phyloP scores from a whole-genome alignment of 2,888 invertebrate genomes.

The Slavum lentiscoides region DNA sequence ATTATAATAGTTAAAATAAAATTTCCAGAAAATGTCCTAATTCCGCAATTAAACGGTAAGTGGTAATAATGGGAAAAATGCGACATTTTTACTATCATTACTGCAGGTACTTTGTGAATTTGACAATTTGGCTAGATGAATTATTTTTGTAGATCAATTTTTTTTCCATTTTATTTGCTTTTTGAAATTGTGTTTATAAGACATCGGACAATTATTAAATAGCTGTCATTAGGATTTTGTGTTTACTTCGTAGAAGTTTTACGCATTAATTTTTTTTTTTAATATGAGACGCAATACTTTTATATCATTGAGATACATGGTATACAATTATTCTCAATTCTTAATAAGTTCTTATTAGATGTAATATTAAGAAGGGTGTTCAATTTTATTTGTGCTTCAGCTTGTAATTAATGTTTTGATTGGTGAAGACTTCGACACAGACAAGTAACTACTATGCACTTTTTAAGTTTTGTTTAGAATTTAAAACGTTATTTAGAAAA shows the following conservation, averaged over 20 bases:
- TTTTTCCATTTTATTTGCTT: background rate
- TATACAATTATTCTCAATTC: background rate
- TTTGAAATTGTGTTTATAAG: background rate
- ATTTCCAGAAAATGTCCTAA: constrained; percentile 15
- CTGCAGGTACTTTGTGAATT: background rate
- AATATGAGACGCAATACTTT: constrained; percentile 1
- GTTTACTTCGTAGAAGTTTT: background rate
- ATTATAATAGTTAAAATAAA: background rate
- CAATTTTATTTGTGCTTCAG: constrained; percentile 11
- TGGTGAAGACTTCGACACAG: constrained; percentile 22
- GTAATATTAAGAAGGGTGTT: background rate
- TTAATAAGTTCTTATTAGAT: background rate
- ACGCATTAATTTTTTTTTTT: too few relatives aligned
- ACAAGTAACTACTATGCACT: constrained; percentile 17
- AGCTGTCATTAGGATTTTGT: background rate
- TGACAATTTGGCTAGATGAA: background rate
- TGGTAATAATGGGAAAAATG: background rate
- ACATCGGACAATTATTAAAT: background rate
- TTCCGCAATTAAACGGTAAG: constrained; percentile 24
- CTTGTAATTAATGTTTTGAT: constrained; percentile 11
- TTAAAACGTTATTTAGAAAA: background rate
- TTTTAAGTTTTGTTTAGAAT: background rate
- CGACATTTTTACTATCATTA: background rate
- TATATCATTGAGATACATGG: background rate
- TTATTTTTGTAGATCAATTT: too few relatives aligned